Base-by-base conservation (phyloP, 2,888 invertebrate species). In the Stramonita haemastoma region DNA sequence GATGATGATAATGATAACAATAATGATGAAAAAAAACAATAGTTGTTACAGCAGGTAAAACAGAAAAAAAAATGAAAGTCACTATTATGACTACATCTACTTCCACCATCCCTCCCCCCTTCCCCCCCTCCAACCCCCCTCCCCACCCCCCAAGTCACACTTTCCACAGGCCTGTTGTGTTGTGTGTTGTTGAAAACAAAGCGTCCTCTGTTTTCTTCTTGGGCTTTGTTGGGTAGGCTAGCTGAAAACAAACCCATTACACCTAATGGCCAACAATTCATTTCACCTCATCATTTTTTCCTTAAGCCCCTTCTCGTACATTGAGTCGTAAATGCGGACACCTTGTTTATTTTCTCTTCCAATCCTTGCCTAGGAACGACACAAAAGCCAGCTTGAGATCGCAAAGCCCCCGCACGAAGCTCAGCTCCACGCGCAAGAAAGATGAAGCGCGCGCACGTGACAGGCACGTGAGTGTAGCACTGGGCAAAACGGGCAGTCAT, bases 391-490 rank as follows among this genome's bases (percentile, higher is more conserved):
- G 26, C 29, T 29, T 26, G 1, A n/a, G 29, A 26, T 8, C 19
- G 57, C 17, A 11, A 19, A 79, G 15, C 32, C 32, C 77, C 34
- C 0, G 77, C 32, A 26, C 77, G 29, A 32, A 32, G 17, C 77
- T 19, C 36, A n/a, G 0, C n/a, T 83, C 26, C 11, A 66, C 86
- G 57, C 19, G 86, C 86, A 22, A 86, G 57, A 60, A 86, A 86
- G 86, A 60, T 86, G 57, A 86, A 56, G 86, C 60, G 29, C 32
- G 60, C 22, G 22, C 86, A 86, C 86, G 86, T 66, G 86, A 86
- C 22, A 22, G 6, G 86, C 86, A 34, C 60, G 86, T 56, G 86
- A 17, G 0, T 22, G 57, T 19, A 19, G 84, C 57, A 29, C 84
- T 19, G 6, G 84, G n/a, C 79, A 57, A 56, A 56, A 8, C 60